These are phyloP conservation scores for Monomorium pharaonis DNA, from an alignment of 1,140 invertebrate genomes.

Conservation along the genomic window DNA sequence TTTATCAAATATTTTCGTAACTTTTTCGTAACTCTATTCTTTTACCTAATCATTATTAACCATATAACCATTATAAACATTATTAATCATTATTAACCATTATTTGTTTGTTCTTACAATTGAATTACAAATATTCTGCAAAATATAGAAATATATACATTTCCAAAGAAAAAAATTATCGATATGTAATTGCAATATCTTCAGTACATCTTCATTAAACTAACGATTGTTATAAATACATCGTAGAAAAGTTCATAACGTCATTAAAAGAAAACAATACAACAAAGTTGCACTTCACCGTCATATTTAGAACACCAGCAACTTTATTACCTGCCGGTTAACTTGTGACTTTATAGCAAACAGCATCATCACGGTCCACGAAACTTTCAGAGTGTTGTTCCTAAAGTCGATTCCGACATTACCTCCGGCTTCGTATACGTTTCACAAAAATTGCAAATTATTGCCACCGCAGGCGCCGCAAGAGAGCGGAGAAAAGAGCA, in stretches of 20 bases:
- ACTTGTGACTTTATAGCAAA: conserved; percentile 38
- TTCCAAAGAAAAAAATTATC: not conserved
- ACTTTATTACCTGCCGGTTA: conserved; percentile 50
- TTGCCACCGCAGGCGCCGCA: conserved; percentile 41
- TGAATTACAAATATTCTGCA: not conserved
- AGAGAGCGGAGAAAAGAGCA: not conserved
- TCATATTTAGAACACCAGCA: conserved; percentile 37
- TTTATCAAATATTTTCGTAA: no score
- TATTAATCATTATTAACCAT: not conserved
- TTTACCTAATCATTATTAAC: not conserved
- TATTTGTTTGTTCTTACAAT: not conserved
- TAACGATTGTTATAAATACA: not conserved
- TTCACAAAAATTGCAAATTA: conserved; percentile 68
- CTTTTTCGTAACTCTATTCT: not conserved
- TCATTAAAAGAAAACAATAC: not conserved
- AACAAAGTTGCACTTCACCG: conserved; percentile 22
- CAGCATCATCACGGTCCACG: conserved; percentile 57
- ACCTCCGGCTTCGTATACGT: conserved; percentile 25
- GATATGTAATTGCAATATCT: not conserved
- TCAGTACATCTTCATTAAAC: not conserved
- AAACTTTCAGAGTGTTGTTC: conserved; percentile 64
- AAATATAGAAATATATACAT: not conserved
- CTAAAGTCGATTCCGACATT: conserved; percentile 56
- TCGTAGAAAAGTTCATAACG: not conserved
- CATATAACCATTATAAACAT: not conserved